Evolutionary conservation across 2,888 invertebrate genomes (phyloP).

Genomic region (Sarcophaga subvicina): DNA sequence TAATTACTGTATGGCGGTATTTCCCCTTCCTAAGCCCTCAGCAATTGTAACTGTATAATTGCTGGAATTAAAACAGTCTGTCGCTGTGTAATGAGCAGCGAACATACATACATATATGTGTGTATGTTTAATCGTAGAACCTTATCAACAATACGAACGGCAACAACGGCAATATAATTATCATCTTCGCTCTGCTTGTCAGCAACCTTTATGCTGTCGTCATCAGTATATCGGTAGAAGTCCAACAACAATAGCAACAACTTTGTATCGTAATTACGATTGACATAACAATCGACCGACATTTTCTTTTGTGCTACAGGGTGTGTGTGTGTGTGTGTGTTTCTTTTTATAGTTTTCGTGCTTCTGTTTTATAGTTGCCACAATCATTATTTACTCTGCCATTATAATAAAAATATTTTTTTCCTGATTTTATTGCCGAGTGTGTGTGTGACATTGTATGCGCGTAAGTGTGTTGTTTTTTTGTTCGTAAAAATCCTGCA

Average conservation of each 20-base stretch:
- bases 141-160: constrained; percentile 25
- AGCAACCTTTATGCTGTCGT: constrained; percentile 17
- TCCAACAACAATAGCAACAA: constrained; percentile 23
- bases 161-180: constrained; percentile 31
- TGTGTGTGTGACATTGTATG: too few species aligned
- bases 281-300: constrained; percentile 8
- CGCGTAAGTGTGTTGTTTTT: too few species aligned
- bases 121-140: background rate
- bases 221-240: constrained; percentile 11
- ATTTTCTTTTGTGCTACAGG: too few species aligned
- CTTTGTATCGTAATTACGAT: constrained; percentile 7
- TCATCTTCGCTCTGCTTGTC: constrained; percentile 41
- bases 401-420: too few species aligned
- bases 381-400: background rate
- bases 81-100: background rate
- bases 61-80: constrained; percentile 5
- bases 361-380: background rate
- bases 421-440: too few species aligned
- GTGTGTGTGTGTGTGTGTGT: too few species aligned
- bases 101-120: background rate
- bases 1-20: too few species aligned
- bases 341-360: background rate
- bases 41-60: too few species aligned
- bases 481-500: background rate
- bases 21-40: too few species aligned